phyloP scores from a whole-genome alignment of 2,113 vertebrate genomes.

The Austrofundulus limnaeus region DNA sequence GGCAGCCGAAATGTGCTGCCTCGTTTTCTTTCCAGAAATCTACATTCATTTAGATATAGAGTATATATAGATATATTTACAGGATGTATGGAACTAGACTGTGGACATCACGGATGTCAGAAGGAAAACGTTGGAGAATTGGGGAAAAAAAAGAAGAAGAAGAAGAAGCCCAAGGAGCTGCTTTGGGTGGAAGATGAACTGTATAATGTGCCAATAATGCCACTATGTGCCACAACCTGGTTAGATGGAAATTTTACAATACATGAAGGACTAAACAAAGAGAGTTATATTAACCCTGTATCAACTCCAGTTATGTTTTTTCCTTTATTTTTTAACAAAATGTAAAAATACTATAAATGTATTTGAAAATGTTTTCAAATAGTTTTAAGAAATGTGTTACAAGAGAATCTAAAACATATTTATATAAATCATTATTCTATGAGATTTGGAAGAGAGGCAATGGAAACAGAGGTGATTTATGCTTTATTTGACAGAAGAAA shows the following conservation, averaged over 20 bases:
- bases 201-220: constrained; percentile 98
- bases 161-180: constrained; percentile 61
- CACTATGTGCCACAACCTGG: constrained; percentile 97
- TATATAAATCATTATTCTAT: constrained; percentile 73
- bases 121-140: constrained; percentile 51
- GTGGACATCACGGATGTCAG: constrained; percentile 54
- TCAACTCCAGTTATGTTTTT: constrained; percentile 56
- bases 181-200: constrained; percentile 75
- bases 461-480: constrained; percentile 51
- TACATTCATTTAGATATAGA: constrained; percentile 72
- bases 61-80: constrained; percentile 73
- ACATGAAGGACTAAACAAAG: constrained; percentile 69
- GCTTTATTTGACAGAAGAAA: constrained; percentile 64
- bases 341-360: constrained; percentile 66
- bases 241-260: constrained; percentile 74
- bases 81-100: constrained; percentile 61
- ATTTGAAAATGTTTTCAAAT: constrained; percentile 81
- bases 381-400: constrained; percentile 77
- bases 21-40: constrained; percentile 71
- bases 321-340: constrained; percentile 66
- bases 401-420: constrained; percentile 75
- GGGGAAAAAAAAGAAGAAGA: constrained; percentile 1
- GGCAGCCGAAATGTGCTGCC: constrained; percentile 64
- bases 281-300: constrained; percentile 75
- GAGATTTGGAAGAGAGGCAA: constrained; percentile 32